A percentile compares a stretch with the other conserved stretches of the same genome.
Evolutionary conservation across 2,113 vertebrate genomes (phyloP).

Genomic region (Chrysemys picta): DNA sequence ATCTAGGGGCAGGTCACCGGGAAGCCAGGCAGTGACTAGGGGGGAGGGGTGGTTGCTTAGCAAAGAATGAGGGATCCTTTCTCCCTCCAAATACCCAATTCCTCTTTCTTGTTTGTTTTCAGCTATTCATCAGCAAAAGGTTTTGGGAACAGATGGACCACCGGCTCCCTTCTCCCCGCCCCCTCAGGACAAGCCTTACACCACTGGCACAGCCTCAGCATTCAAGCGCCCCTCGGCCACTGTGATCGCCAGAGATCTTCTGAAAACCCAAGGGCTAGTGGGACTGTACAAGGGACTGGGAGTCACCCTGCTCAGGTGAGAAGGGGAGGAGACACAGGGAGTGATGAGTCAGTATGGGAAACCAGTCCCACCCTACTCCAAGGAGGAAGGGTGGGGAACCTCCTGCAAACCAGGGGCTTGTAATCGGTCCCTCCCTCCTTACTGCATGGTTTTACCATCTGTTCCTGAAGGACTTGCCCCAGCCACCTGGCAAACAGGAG

Average conservation of each 20-base stretch:
- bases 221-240: slow-evolving; percentile 74
- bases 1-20: neutral
- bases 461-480: neutral
- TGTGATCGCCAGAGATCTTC: slow-evolving; percentile 79
- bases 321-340: neutral
- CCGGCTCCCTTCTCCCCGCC: slow-evolving; percentile 46
- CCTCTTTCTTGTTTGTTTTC: neutral
- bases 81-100: neutral
- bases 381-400: neutral
- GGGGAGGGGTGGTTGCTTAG: neutral
- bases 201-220: neutral
- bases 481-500: neutral
- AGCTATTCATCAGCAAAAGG: neutral
- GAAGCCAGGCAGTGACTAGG: neutral
- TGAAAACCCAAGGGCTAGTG: slow-evolving; percentile 78
- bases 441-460: neutral
- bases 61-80: neutral
- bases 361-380: neutral
- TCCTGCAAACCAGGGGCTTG: neutral
- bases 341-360: neutral
- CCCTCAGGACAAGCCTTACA: slow-evolving; percentile 8
- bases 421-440: too few species aligned
- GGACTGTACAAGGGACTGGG: slow-evolving; percentile 85
- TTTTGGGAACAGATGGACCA: slow-evolving; percentile 52
- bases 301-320: slow-evolving; percentile 86